Evolutionary conservation across 2,113 vertebrate genomes (phyloP), one percentile per base, ranked within the genome.

Genomic region (Hippocampus mohnikei): DNA sequence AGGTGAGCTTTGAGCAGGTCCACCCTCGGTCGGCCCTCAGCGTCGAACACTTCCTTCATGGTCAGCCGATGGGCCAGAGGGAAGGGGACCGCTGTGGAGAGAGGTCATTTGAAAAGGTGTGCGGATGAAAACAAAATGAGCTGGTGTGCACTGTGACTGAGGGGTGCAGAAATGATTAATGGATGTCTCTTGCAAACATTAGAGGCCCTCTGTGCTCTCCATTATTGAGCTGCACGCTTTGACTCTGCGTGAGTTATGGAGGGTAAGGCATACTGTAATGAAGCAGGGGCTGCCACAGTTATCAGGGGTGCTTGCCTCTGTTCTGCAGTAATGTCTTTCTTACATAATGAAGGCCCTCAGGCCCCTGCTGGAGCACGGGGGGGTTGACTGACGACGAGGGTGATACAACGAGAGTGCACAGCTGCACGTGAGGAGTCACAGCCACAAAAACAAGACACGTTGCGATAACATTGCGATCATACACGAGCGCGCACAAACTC

Each of bases 1-100:
- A 94, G 93, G 82, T 94, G 93, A 81, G 93, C 92, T 85, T 94
- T 94, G 65, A 94, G 90, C 81, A 94, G 87, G 86, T 94, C 93
- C 67, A 94, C 93, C 27, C 93, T 88, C 21, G 93, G 93, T 84
- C 92, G 92, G 44, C 92, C 93, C 66, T 94, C 93, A 0, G 91
- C 87, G 16, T 94, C 93, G 66, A 94, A 94, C 85, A 94, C 93
- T 86, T 94, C 93, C 84, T 93, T 92, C 91, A 93, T 93, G 84
- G 84, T 92, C 55, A 94, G 92, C 86, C 91, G 89, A 85, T 94
- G 93, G 91, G 93, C 93, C 83, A 93, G 86, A 84, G 93, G 93
- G 85, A 94, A 94, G 75, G 93, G 93, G 83, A 94, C 93, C 77
- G 92, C 93, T 94, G 68, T 0, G 48, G 29, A 44, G 61, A 44